Conservation (phyloP, 2,888 invertebrate genomes). For the Drosophila suboccidentalis region DNA sequence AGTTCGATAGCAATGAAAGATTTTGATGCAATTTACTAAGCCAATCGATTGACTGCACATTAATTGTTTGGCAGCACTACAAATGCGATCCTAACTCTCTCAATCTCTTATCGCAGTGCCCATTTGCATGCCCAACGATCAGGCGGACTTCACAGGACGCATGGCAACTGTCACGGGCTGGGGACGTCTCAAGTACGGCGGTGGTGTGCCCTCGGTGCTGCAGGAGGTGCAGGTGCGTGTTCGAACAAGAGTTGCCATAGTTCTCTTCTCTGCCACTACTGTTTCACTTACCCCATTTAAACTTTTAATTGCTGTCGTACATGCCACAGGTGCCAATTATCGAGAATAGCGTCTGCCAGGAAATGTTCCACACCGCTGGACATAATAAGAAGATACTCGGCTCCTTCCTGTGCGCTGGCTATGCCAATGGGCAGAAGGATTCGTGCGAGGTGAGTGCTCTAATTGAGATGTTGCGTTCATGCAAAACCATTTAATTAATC, state of each 20-base stretch:
- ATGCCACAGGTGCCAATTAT: slow-evolving; percentile 92
- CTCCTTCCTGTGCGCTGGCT: slow-evolving; percentile 96
- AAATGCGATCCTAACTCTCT: not conserved
- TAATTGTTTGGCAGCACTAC: no score
- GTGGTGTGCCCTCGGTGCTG: slow-evolving; percentile 94
- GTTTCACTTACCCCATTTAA: slow-evolving; percentile 15
- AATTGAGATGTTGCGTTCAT: slow-evolving; percentile 9
- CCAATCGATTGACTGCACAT: no score
- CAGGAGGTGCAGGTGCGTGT: slow-evolving; percentile 92
- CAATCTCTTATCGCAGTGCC: slow-evolving; percentile 88
- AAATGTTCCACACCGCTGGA: slow-evolving; percentile 96
- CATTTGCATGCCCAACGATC: slow-evolving; percentile 94
- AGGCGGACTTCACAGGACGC: slow-evolving; percentile 92
- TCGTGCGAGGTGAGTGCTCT: slow-evolving; percentile 92
- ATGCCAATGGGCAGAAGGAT: slow-evolving; percentile 96
- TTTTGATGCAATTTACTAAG: no score
- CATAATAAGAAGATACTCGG: slow-evolving; percentile 94
- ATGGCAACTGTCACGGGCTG: slow-evolving; percentile 97
- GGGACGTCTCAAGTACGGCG: slow-evolving; percentile 96
- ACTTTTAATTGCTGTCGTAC: slow-evolving; percentile 38
- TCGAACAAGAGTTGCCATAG: not conserved
- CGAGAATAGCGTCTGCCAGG: slow-evolving; percentile 95
- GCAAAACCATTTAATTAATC: slow-evolving; percentile 6
- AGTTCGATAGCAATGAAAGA: no score
- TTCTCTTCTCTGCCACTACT: not conserved